Base-by-base conservation (phyloP, 2,113 vertebrate genomes). In the Boleophthalmus pectinirostris region DNA sequence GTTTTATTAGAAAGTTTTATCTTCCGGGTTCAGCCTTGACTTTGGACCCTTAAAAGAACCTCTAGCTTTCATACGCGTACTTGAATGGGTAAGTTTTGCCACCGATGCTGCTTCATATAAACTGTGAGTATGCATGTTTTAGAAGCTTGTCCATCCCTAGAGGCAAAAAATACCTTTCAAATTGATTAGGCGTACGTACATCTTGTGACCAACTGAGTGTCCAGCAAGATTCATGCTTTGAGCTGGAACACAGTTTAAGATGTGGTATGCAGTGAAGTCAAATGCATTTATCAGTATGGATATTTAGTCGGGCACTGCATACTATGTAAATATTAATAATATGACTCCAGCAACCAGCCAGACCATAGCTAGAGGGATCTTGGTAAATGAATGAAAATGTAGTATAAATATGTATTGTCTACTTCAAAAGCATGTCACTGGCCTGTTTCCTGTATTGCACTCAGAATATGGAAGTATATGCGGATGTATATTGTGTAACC, bases 51-150 rank as follows among this genome's bases (percentile, higher is more conserved):
- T 98, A 81, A 96, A 94, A 80, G 97, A 98, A 79, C 97, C 97
- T 0, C 77, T 98, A 82, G 96, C 96, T 5, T 98, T 98, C 81
- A 95, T 98, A 74, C 96, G 97, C 81, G 82, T 96, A 69, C 91
- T 98, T 60, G 93, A 97, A 91, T 98, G 95, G 97, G 97, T 98
- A 83, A 93, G 1, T 25, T 38, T 47, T 20, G 16, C 35, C 33
- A 25, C 5, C 16, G n/a, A 16, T 24, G 6, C 56, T 56, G 80
- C 74, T 83, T 18, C 20, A 8, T 53, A 76, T 79, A 66, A 80
- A n/a, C 18, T 0, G 25, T 51, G 35, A 63, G 23, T 23, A 71
- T 8, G 63, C 65, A 6, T 25, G 20, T 68, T 35, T 63, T 20
- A 43, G 7, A 24, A 58, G 73, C 33, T 9, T 35, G 49, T 33